Conservation (phyloP, 2,888 invertebrate genomes). For the Rotaria socialis region DNA sequence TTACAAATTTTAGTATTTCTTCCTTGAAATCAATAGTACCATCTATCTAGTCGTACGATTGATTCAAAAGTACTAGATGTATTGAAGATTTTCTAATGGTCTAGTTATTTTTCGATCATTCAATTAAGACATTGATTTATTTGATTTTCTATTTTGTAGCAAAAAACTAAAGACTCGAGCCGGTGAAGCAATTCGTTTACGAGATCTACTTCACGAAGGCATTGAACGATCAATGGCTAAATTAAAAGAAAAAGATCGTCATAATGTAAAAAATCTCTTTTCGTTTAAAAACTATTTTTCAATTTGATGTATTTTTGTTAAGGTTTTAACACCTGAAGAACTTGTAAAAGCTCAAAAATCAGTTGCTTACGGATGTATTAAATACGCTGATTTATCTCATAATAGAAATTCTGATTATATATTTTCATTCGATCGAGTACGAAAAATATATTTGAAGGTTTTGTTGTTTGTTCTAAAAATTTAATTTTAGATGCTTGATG, state of each 20-base stretch:
- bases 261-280: conserved; percentile 63
- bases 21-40: too few relatives aligned
- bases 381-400: conserved; percentile 91
- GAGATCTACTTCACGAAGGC: conserved; percentile 82
- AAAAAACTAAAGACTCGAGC: conserved; percentile 98
- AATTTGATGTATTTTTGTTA: too few relatives aligned
- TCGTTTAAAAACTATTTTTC: not conserved
- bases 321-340: conserved; percentile 73
- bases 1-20: too few relatives aligned
- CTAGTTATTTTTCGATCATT: too few relatives aligned
- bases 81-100: too few relatives aligned
- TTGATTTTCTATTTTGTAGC: conserved; percentile 57
- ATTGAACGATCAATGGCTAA: conserved; percentile 75
- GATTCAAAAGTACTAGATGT: too few relatives aligned
- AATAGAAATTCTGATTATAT: conserved; percentile 88
- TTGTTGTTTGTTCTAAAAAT: conserved; percentile 36
- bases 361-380: conserved; percentile 94
- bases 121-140: conserved; percentile 57
- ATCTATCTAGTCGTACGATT: too few relatives aligned
- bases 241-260: conserved; percentile 77
- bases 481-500: conserved; percentile 76
- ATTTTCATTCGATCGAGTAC: conserved; percentile 84
- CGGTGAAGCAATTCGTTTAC: conserved; percentile 83
- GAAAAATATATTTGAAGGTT: not conserved
- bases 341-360: conserved; percentile 78